Percentiles rank a stretch among this genome's conserved stretches.
phyloP scores from a whole-genome alignment of 2,888 invertebrate species.

The Cantharis rustica region DNA sequence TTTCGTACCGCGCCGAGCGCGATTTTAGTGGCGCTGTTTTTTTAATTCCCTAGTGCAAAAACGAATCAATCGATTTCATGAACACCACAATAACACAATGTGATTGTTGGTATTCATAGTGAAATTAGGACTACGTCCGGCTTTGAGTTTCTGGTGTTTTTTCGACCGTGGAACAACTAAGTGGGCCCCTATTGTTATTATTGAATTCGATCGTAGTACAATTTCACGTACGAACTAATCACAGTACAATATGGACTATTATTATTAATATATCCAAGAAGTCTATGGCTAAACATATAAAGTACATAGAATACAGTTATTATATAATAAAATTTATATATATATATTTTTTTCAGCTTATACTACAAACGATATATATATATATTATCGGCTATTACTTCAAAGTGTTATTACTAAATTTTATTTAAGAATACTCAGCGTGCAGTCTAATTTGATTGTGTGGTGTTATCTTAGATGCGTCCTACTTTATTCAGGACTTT shows the following conservation, averaged over 20 bases:
- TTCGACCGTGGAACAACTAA: neutral
- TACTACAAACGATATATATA: slow-evolving; percentile 49
- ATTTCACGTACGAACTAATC: slow-evolving; percentile 44
- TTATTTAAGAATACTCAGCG: slow-evolving; percentile 58
- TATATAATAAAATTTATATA: slow-evolving; percentile 52
- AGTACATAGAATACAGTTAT: slow-evolving; percentile 53
- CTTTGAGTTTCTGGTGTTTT: neutral
- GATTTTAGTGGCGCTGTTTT: neutral
- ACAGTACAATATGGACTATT: slow-evolving; percentile 55
- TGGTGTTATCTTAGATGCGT: slow-evolving; percentile 50
- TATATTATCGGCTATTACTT: slow-evolving; percentile 51
- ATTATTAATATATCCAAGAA: slow-evolving; percentile 48
- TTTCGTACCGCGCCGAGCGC: neutral
- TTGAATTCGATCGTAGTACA: slow-evolving; percentile 21
- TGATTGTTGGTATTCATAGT: slow-evolving; percentile 47
- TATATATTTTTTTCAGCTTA: slow-evolving; percentile 39
- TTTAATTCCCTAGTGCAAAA: slow-evolving; percentile 6
- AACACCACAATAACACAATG: slow-evolving; percentile 57
- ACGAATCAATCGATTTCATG: slow-evolving; percentile 53
- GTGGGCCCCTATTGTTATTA: neutral
- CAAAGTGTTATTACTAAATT: slow-evolving; percentile 53
- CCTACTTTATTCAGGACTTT: slow-evolving; percentile 12
- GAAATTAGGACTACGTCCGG: slow-evolving; percentile 22
- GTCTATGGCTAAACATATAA: slow-evolving; percentile 54
- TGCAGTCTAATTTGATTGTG: slow-evolving; percentile 60